phyloP scores from a whole-genome alignment of 2,113 vertebrate species.

The Ophiodon elongatus region DNA sequence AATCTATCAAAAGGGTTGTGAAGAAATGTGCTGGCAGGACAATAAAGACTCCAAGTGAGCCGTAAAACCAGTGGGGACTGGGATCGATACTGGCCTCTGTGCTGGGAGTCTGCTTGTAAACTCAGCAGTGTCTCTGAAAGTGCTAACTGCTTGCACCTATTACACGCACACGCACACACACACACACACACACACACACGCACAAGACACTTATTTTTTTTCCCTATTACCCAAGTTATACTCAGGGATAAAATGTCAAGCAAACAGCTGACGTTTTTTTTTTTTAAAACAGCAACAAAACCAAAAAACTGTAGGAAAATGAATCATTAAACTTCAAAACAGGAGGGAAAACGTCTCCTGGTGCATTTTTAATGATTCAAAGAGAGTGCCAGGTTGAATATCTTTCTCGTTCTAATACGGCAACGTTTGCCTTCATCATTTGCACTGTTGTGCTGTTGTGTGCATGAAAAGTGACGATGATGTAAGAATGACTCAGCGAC shows the following conservation, averaged over 20 bases:
- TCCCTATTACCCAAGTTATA: too few relatives aligned
- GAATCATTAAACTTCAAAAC: conserved; percentile 35
- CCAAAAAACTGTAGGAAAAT: conserved; percentile 31
- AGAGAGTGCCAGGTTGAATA: conserved; percentile 9
- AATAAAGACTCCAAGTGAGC: conserved; percentile 61
- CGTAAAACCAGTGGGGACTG: conserved; percentile 61
- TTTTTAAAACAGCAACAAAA: conserved; percentile 19
- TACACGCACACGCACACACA: not conserved
- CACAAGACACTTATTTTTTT: conserved; percentile 40
- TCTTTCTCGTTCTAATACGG: conserved; percentile 21
- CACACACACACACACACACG: conserved; percentile 1
- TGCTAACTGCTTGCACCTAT: conserved; percentile 20
- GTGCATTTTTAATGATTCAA: conserved; percentile 27
- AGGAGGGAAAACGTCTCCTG: not conserved
- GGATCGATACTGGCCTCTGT: conserved; percentile 44
- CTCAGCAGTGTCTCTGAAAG: conserved; percentile 44
- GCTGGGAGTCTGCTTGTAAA: conserved; percentile 54
- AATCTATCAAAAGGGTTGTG: conserved; percentile 56
- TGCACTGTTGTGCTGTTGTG: not conserved
- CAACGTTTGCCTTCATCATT: not conserved
- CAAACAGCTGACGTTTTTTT: conserved; percentile 52
- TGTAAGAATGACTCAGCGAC: conserved; percentile 19
- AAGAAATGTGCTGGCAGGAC: conserved; percentile 67
- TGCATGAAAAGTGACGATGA: not conserved
- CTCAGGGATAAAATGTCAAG: conserved; percentile 68